Base-by-base conservation (phyloP, 2,888 invertebrate genomes). In the Silvanus unidentatus region DNA sequence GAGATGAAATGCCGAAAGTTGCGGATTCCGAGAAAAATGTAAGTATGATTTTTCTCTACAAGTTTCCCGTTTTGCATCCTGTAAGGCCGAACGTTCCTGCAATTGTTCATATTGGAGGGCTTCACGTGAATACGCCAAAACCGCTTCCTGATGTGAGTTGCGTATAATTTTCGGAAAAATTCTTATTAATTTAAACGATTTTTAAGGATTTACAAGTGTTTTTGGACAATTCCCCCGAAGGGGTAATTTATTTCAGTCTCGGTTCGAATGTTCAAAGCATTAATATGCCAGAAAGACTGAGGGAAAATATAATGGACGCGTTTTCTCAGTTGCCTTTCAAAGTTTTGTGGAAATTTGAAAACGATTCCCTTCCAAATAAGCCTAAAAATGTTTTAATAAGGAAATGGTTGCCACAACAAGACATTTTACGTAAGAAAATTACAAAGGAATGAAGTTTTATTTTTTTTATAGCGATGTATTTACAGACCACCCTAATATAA, bases 331-430 rank as follows among this genome's bases (percentile, higher is more conserved):
- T 74, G 30, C 70, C 72, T 2, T 71, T 72, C 42, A 67, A 62
- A 48, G 60, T 75, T 16, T 50, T 75, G 5, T 73, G 73, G 72
- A 74, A 74, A 57, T 74, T 67, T 63, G 73, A 74, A 50, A 57
- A 60, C 0, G 65, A 65, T 27, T 45, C 60, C 27, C 46, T 72
- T 22, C 63, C 66, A 9, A 62, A 63, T 28, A 59, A 68, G 54
- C 68, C 71, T 4, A 48, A 60, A 28, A 71, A 72, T 55, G 65
- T 76, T 1, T 62, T 69, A 45, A 62, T 70, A 10, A 56, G 52
- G 15, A 72, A 72, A 50, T 76, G 75, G 75, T 55, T 74, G 13
- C 74, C 75, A 1, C 76, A 75, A 54, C 68, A 72, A 47, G 73
- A 71, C 48, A 56, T 75, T 42, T 57, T 75, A 44, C 71, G 73